Base-by-base conservation (phyloP, 2,113 vertebrate species). In the Brachyhypopomus occidentalis region DNA sequence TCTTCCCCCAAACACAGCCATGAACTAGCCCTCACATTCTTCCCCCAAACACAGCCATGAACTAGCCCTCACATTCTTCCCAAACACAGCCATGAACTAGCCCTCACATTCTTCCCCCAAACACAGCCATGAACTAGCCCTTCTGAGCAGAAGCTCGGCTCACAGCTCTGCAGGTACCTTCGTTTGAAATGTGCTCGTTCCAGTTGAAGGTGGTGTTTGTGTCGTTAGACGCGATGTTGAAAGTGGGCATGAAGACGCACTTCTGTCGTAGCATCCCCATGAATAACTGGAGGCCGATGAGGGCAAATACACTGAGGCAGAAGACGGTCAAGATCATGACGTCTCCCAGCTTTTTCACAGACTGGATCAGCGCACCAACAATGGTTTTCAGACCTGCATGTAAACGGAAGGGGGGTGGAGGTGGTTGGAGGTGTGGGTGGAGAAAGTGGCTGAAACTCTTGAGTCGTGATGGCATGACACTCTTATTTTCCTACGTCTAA, bases 301-400 rank as follows among this genome's bases (percentile, higher is more conserved):
- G 92, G 66, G 97, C 97, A 0, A 99, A 98, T 84, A 98, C 96
- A 0, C 93, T 93, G 80, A 99, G 94, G 85, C 96, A 98, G 92
- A 98, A 97, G 19, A 98, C 94, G 0, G 96, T 98, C 89, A 99
- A 95, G 83, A 97, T 97, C 97, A 98, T 98, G 66, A 97, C 97
- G 0, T 98, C 96, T 0, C 92, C 91, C 81, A 99, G 91, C 90
- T 98, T 98, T 91, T 98, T 99, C 87, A 98, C 97, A 0, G 97
- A 96, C 85, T 98, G 97, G 89, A 97, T 96, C 84, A 99, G 92
- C 12, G 96, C 97, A 19, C 95, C 97, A 0, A 99, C 96, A 0
- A 97, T 98, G 0, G 96, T 98, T 92, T 98, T 99, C 88, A 99
- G 90, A 77, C 97, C 97, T 99, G 84, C 16, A 36, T 3, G n/a